Evolutionary conservation across 2,113 vertebrate species (phyloP), one percentile per base, ranked within the genome.

Genomic region (Oryzias woworae): DNA sequence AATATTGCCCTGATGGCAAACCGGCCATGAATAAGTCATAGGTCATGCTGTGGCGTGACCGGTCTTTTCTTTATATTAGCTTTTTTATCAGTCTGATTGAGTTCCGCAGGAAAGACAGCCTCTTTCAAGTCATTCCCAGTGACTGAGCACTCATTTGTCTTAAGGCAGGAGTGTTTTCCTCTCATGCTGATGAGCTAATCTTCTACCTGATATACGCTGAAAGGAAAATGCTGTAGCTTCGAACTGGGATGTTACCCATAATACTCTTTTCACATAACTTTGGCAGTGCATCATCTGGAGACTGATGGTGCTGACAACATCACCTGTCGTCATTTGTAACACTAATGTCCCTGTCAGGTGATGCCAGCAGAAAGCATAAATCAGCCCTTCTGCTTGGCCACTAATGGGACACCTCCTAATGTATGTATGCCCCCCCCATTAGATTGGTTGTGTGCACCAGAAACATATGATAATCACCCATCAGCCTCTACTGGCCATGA

Each of bases 241-340:
- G 64, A 69, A 69, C 61, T 74, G 65, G 45, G 68, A 73, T 42
- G 45, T 26, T 53, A 61, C 75, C 60, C 73, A 70, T 80, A 85
- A 84, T 80, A 75, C 71, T 78, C 58, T 48, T 72, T 65, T 78
- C 69, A 67, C 69, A 78, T 88, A 44, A 65, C 79, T 80, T 77
- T 80, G 73, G 73, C 75, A 73, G 49, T 42, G 71, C 46, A 51
- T 86, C 88, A 76, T 70, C 82, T 72, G 66, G 73, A 87, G 85
- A 87, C 77, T 71, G 85, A 90, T 89, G 78, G 69, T 74, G 73
- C 78, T 76, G 81, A 87, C 83, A 82, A 45, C 72, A 72, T 89
- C 81, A 88, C 87, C 87, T 90, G 88, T 90, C 85, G 76, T 76
- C 88, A 91, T 90, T 85, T 74, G 84, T 89, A 91, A 86, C 82